These are phyloP conservation scores for Myodes glareolus DNA, from an alignment of 2,113 vertebrate genomes.

Conservation along the genomic window DNA sequence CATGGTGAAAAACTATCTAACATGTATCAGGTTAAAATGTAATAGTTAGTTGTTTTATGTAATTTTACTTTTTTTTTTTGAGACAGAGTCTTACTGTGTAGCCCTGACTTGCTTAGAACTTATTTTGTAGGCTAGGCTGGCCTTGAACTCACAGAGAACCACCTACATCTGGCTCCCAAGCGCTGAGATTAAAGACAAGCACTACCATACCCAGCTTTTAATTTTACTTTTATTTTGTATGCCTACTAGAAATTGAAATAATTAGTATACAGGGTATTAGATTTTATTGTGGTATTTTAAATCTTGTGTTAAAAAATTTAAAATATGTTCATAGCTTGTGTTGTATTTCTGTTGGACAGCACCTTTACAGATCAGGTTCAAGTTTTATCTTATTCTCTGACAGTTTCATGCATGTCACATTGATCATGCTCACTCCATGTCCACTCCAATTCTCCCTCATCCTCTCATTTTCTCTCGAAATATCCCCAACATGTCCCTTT, in stretches of 20 bases:
- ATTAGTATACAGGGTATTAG: not conserved
- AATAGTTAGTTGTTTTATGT: not conserved
- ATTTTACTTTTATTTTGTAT: conserved; percentile 1
- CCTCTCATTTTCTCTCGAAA: not conserved
- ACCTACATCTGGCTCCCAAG: not conserved
- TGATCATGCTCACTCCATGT: too few species aligned
- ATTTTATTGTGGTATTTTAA: not conserved
- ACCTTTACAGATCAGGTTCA: not conserved
- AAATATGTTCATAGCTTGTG: not conserved
- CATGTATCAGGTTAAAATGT: not conserved
- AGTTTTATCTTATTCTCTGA: not conserved
- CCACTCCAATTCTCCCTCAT: not conserved
- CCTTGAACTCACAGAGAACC: not conserved
- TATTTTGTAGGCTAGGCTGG: not conserved
- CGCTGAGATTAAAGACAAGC: not conserved
- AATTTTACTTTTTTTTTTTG: not conserved
- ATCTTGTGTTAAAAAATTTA: not conserved
- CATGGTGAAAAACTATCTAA: not conserved
- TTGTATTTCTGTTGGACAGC: not conserved
- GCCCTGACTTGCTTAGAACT: not conserved
- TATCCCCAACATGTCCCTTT: not conserved
- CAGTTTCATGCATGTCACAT: too few species aligned
- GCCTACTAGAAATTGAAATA: not conserved
- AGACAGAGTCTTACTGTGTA: not conserved
- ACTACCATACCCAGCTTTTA: not conserved